Evolutionary conservation across 1,140 invertebrate species (phyloP), one percentile per base, ranked within the genome.

Genomic region (Plodia interpunctella): DNA sequence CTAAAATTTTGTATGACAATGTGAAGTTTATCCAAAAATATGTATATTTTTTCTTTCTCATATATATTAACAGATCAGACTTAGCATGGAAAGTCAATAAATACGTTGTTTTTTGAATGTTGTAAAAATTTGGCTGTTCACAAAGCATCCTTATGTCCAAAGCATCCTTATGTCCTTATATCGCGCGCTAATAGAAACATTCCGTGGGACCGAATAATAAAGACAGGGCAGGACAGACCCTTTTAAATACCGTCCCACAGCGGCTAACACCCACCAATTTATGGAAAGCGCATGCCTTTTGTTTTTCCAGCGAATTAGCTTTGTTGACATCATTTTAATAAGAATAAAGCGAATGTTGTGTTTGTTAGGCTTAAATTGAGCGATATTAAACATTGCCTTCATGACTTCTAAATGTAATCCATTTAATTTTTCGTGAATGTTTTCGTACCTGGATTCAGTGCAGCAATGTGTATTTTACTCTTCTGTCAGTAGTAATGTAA

Each of bases 211-310:
- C 38, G 38, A 44, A 44, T 44, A 44, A 44, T 44, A 17, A n/a
- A 44, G 15, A 32, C 30, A 32, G 30, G 30, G n/a, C n/a, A n/a
- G n/a, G n/a, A n/a, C n/a, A n/a, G 30, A 56, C 63, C 68, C 73
- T 72, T 73, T 71, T 71, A 56, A 66, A 71, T 70, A 60, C 59
- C 50, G 64, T 62, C 66, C 66, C 61, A 15, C 57, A 54, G 62
- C 65, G 60, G 3, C 2, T 44, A 44, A 44, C 38, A 44, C 38
- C 38, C 38, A 17, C 38, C 38, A 44, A 15, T 44, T 44, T 44
- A 44, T 44, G 38, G 38, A 15, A 44, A 44, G 15, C 38, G n/a
- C 38, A 44, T n/a, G 13, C 38, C 38, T 15, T 44, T 44, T 44
- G 38, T 44, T 44, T 44, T 44, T 44, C 38, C 38, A 44, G 15